Evolutionary conservation across 2,113 vertebrate species (phyloP), one percentile per base, ranked within the genome.

Genomic region (Myrmecophaga tridactyla): DNA sequence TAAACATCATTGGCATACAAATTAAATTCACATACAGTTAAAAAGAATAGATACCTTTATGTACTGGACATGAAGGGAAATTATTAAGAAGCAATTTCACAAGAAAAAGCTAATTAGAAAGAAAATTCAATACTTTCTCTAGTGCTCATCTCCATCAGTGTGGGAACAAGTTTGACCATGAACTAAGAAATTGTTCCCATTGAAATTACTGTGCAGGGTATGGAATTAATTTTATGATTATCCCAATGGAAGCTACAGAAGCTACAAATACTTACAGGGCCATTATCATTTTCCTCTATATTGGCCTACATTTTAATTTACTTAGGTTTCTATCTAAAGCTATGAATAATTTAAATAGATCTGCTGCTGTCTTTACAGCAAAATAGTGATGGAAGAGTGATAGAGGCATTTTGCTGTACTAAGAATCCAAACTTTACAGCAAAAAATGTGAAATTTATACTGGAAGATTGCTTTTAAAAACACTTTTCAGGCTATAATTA

Each of bases 1-100:
- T 98, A 99, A 99, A 99, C 98, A 98, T 98, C 98, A 98, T 97
- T 98, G 98, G 98, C 98, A 99, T 99, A 99, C 99, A 99, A 99
- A 99, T 99, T 98, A 98, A 98, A 99, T 98, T 98, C 98, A 95
- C 98, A 98, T 98, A 97, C 98, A 98, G 97, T 94, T 90, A 97
- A 96, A 97, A 95, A 97, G 95, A 93, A 96, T 89, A 98, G 98
- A 97, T 98, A 98, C 97, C 97, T 98, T 98, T 98, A 98, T 98
- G 97, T 97, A 97, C 90, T 97, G 97, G 98, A 98, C 97, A 98
- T 36, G 97, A 98, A 98, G 96, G 92, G 96, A 98, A 98, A 98
- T 98, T 98, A 98, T 98, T 98, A 98, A 98, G 97, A 98, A 97
- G 98, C 96, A 97, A 97, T 98, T 98, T 98, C 96, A 93, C 89